Evolutionary conservation across 2,113 vertebrate genomes (phyloP).

Genomic region (Planiliza haematocheilus): DNA sequence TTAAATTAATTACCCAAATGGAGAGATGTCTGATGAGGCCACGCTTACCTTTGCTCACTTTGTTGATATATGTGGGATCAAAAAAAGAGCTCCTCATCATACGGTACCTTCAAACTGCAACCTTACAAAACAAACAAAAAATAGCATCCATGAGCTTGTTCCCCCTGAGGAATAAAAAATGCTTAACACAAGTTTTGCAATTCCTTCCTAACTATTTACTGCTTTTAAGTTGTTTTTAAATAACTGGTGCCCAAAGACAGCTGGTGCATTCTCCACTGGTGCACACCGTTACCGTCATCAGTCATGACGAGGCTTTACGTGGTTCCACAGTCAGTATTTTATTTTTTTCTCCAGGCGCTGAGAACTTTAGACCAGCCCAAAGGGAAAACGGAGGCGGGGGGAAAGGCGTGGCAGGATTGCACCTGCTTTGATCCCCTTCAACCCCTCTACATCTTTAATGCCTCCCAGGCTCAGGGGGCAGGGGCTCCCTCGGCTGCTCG

Average conservation of each 20-base stretch:
- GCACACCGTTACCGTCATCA: neutral
- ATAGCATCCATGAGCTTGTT: neutral
- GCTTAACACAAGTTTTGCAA: neutral
- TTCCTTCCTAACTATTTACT: neutral
- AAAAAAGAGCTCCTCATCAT: conserved; percentile 28
- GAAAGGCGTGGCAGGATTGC: conserved; percentile 30
- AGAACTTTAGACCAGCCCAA: conserved; percentile 27
- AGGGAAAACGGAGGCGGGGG: conserved; percentile 13
- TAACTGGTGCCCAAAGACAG: neutral
- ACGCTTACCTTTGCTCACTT: neutral
- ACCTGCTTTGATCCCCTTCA: conserved; percentile 60
- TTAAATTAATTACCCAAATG: neutral
- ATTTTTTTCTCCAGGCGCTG: conserved; percentile 18
- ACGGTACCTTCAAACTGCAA: conserved; percentile 5
- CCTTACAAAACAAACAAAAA: neutral
- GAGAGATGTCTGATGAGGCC: conserved; percentile 16
- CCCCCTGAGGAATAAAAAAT: neutral
- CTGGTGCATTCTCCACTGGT: neutral
- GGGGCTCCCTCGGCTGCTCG: conserved; percentile 37
- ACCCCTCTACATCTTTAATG: conserved; percentile 64
- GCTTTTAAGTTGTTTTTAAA: neutral
- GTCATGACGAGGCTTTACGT: neutral
- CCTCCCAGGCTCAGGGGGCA: conserved; percentile 29
- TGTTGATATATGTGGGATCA: conserved; percentile 19
- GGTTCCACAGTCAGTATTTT: neutral